Conservation (phyloP, 2,888 invertebrate genomes). For the Orthosia gracilis region DNA sequence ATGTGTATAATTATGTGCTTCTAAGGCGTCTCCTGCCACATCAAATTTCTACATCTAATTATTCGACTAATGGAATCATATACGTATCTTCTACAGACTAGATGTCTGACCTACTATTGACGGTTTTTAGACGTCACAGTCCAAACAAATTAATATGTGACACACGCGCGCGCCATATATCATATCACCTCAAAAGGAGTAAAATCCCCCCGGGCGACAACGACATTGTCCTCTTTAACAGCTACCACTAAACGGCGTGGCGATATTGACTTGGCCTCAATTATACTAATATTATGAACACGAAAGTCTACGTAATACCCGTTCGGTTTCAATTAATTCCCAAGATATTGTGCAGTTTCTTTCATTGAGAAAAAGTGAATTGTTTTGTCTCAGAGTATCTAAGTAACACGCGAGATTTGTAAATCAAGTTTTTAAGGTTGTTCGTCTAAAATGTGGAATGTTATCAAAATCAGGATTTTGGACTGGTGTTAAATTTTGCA, state of each 20-base stretch:
- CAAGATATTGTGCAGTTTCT: constrained; percentile 31
- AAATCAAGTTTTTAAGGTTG: background rate
- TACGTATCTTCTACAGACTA: background rate
- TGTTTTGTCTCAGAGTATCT: background rate
- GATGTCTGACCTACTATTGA: constrained; percentile 36
- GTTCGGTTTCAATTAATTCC: constrained; percentile 44
- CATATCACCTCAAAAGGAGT: constrained; percentile 69
- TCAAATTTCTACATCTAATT: background rate
- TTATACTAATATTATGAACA: constrained; percentile 54
- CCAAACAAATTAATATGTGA: constrained; percentile 48
- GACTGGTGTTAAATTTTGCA: background rate
- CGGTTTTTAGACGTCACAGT: constrained; percentile 15
- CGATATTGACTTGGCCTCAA: constrained; percentile 64
- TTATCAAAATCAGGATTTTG: background rate
- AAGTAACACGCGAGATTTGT: constrained; percentile 10
- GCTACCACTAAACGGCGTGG: constrained; percentile 51
- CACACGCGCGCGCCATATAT: constrained; percentile 60
- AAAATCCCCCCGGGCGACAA: constrained; percentile 73
- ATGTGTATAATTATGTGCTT: too few species aligned
- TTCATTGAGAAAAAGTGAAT: constrained; percentile 35
- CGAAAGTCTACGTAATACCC: constrained; percentile 51
- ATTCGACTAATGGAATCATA: background rate
- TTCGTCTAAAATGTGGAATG: too few species aligned
- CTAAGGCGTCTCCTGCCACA: too few species aligned
- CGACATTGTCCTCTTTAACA: constrained; percentile 74